phyloP scores from a whole-genome alignment of 2,113 vertebrate species.

The Upupa epops region DNA sequence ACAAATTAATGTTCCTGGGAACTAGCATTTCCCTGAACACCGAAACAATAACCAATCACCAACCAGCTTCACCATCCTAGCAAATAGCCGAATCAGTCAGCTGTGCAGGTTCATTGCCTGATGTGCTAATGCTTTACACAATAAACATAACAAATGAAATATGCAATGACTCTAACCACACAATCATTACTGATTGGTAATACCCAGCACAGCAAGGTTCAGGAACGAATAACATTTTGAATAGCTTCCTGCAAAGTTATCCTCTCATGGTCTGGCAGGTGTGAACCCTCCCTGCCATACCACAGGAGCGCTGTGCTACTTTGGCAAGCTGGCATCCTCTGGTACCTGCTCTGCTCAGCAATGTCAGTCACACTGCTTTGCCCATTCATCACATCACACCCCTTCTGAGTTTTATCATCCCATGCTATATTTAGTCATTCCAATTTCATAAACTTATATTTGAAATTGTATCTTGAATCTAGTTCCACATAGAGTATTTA shows the following conservation, averaged over 20 bases:
- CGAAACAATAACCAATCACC: slow-evolving; percentile 33
- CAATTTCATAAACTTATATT: not conserved
- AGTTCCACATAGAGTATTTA: not conserved
- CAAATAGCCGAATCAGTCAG: slow-evolving; percentile 11
- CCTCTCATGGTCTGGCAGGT: not conserved
- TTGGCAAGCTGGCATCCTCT: not conserved
- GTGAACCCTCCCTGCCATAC: not conserved
- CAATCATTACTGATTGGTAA: slow-evolving; percentile 23
- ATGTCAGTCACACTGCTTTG: not conserved
- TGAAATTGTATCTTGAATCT: not conserved
- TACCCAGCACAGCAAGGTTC: not conserved
- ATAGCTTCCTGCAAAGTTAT: not conserved
- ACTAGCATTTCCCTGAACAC: slow-evolving; percentile 23
- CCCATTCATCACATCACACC: not conserved
- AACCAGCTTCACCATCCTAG: not conserved
- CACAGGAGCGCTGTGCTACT: not conserved
- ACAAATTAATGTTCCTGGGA: slow-evolving; percentile 28
- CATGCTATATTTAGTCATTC: not conserved
- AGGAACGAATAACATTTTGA: not conserved
- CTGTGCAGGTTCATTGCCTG: slow-evolving; percentile 12
- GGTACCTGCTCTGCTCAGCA: accelerated
- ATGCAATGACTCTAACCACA: slow-evolving; percentile 15
- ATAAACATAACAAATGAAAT: slow-evolving; percentile 43
- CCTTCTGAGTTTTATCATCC: not conserved
- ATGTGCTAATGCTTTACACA: not conserved